Percentiles rank a stretch among this genome's conserved stretches.
phyloP scores from a whole-genome alignment of 2,113 vertebrate species.

The Vulpes ferrilata region DNA sequence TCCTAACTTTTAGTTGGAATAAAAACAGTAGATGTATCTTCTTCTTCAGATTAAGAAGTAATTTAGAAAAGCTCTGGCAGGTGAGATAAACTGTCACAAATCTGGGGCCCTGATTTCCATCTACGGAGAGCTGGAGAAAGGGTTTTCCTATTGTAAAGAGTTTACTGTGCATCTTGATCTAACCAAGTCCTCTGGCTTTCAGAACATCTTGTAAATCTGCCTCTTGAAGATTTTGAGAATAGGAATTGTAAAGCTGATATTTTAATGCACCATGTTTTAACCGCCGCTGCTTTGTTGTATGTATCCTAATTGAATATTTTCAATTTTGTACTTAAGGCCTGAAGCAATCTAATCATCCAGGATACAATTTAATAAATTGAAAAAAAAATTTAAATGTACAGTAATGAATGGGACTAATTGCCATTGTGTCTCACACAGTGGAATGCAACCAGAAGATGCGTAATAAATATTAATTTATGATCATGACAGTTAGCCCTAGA shows the following conservation, averaged over 20 bases:
- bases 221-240: neutral
- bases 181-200: neutral
- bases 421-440: neutral
- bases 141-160: neutral
- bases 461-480: conserved; percentile 57
- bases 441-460: conserved; percentile 23
- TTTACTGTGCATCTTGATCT: neutral
- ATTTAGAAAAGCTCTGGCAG: neutral
- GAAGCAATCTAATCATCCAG: conserved; percentile 61
- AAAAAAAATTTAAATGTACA: neutral
- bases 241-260: neutral
- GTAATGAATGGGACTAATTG: conserved; percentile 57
- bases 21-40: neutral
- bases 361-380: conserved; percentile 65
- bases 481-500: conserved; percentile 40
- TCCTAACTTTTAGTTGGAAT: conserved; percentile 7
- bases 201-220: neutral
- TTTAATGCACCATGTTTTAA: neutral
- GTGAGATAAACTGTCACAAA: neutral
- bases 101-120: neutral
- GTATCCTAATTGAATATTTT: conserved; percentile 60
- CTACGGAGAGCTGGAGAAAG: neutral
- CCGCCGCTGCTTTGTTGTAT: neutral
- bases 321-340: conserved; percentile 53
- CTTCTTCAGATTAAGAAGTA: conserved; percentile 24